These are phyloP conservation scores for Pelobates cultripes DNA, from an alignment of 2,797 vertebrate genomes.

Conservation along the genomic window DNA sequence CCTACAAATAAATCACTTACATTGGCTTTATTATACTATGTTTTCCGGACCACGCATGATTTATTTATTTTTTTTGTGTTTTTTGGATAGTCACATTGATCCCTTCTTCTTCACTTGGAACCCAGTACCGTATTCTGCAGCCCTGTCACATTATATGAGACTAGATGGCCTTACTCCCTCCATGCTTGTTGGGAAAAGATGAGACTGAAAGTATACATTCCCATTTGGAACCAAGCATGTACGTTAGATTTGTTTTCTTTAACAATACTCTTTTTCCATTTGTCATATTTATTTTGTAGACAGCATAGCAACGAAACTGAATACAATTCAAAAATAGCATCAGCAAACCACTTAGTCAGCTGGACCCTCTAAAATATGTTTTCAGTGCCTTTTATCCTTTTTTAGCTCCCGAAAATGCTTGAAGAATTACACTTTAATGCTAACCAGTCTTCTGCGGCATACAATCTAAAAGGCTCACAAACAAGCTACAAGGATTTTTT, in stretches of 20 bases:
- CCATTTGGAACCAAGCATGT: background rate
- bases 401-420: conserved; percentile 27
- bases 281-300: conserved; percentile 50
- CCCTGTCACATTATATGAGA: background rate
- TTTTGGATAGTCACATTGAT: no score
- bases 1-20: no score
- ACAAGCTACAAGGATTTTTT: conserved; percentile 77
- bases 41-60: no score
- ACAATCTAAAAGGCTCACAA: conserved; percentile 59
- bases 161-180: background rate
- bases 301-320: conserved; percentile 36
- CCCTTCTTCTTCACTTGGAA: background rate
- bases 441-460: conserved; percentile 24
- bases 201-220: background rate
- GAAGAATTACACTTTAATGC: conserved; percentile 39
- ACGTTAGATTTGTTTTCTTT: conserved; percentile 15
- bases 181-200: background rate
- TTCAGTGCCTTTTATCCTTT: background rate
- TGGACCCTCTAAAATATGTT: conserved; percentile 7
- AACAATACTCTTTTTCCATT: conserved; percentile 40
- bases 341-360: conserved; percentile 20
- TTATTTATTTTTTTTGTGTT: no score
- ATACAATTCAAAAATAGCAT: conserved; percentile 40
- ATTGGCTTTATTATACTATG: no score
- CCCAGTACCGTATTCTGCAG: background rate